phyloP scores from a whole-genome alignment of 1,140 invertebrate genomes.

The Olivierus martensii region DNA sequence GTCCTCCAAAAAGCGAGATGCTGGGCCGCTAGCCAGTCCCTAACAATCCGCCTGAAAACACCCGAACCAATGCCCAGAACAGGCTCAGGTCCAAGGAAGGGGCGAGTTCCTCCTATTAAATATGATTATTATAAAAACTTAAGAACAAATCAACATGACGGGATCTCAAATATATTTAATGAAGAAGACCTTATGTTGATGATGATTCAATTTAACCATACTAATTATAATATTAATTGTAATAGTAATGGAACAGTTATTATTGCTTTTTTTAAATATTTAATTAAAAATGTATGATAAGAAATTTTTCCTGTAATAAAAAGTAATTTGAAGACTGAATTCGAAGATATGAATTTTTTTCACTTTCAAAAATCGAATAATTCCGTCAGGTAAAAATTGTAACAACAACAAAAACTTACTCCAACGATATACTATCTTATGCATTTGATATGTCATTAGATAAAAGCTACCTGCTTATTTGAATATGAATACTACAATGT shows the following conservation, averaged over 20 bases:
- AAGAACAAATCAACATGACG: background rate
- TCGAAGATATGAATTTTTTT: background rate
- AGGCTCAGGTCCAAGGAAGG: too few relatives aligned
- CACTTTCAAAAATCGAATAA: slow-evolving; percentile 1
- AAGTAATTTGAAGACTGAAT: background rate
- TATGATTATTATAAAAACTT: background rate
- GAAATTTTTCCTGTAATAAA: background rate
- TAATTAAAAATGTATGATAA: background rate
- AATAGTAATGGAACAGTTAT: too few relatives aligned
- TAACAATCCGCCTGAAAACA: too few relatives aligned
- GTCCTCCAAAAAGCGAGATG: too few relatives aligned
- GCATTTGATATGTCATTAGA: too few relatives aligned
- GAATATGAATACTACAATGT: too few relatives aligned
- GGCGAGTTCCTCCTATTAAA: slow-evolving; percentile 3
- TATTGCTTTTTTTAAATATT: background rate
- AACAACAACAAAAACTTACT: background rate
- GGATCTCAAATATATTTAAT: background rate
- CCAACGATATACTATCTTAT: too few relatives aligned
- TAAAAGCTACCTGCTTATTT: too few relatives aligned
- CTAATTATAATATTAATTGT: background rate
- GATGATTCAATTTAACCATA: background rate
- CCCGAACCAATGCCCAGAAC: too few relatives aligned
- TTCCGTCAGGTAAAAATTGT: background rate
- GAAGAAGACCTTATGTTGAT: slow-evolving; percentile 3
- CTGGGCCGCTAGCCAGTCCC: too few relatives aligned